Conservation (phyloP, 2,113 vertebrate genomes). For the Hemiprocne comata region DNA sequence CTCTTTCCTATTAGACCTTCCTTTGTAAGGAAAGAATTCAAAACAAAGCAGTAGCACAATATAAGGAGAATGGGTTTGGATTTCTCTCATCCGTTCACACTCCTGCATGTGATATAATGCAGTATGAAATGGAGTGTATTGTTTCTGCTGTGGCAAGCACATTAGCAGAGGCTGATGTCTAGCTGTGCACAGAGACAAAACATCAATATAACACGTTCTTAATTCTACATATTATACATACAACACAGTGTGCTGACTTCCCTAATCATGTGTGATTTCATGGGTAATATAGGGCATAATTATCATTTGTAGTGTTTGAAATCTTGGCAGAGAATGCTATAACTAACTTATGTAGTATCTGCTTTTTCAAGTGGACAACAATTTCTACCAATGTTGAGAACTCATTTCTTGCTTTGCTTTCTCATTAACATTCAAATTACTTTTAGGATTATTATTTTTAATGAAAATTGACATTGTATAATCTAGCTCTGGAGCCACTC, state of each 20-base stretch:
- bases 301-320: not conserved
- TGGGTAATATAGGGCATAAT: not conserved
- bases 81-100: not conserved
- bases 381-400: not conserved
- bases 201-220: not conserved
- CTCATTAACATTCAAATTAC: not conserved
- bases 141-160: not conserved
- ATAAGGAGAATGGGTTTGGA: not conserved
- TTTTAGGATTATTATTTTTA: not conserved
- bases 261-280: not conserved
- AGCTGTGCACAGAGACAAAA: not conserved
- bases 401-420: not conserved
- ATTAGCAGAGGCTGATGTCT: not conserved
- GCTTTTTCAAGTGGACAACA: not conserved
- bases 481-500: not conserved
- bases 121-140: not conserved
- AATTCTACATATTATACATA: not conserved
- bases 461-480: not conserved
- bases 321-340: not conserved
- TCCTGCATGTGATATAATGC: not conserved
- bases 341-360: not conserved
- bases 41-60: not conserved
- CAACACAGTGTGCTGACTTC: not conserved
- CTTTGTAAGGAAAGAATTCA: not conserved
- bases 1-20: slow-evolving; percentile 13